Evolutionary conservation across 2,888 invertebrate genomes (phyloP).

Genomic region (Euzetes globulus): DNA sequence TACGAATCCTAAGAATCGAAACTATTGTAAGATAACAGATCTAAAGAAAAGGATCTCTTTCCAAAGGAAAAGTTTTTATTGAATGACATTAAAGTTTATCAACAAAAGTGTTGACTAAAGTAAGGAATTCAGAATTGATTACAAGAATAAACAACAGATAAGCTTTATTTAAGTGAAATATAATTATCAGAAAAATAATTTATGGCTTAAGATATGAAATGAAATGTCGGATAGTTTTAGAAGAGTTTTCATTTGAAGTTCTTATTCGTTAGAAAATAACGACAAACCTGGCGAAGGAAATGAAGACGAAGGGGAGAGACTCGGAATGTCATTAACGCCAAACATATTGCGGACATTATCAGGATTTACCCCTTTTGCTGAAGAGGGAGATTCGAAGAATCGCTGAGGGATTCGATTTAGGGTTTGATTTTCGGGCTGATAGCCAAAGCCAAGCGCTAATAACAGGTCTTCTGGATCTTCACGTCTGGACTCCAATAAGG

Average conservation of each 20-base stretch:
- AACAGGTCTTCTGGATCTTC: conserved; percentile 84
- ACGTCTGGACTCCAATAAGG: conserved; percentile 69
- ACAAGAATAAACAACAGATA: background rate
- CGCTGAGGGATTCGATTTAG: conserved; percentile 63
- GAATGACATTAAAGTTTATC: background rate
- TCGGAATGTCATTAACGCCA: background rate
- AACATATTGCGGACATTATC: conserved; percentile 57
- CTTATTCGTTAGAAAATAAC: background rate
- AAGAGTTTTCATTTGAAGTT: background rate
- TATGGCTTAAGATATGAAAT: background rate
- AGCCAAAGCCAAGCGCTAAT: conserved; percentile 55
- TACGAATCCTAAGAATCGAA: background rate
- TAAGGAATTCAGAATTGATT: background rate
- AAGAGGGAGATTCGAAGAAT: conserved; percentile 68
- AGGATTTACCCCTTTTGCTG: conserved; percentile 65
- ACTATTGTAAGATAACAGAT: background rate
- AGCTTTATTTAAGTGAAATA: too few relatives aligned
- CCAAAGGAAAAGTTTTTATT: background rate
- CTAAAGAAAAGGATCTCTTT: background rate
- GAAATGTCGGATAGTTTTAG: background rate
- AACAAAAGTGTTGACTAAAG: background rate
- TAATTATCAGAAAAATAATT: background rate
- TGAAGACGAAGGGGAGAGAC: background rate
- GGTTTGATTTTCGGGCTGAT: conserved; percentile 38
- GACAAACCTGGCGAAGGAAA: conserved; percentile 25